Evolutionary conservation across 2,888 invertebrate species (phyloP).

Genomic region (Eustalomyia histrio): DNA sequence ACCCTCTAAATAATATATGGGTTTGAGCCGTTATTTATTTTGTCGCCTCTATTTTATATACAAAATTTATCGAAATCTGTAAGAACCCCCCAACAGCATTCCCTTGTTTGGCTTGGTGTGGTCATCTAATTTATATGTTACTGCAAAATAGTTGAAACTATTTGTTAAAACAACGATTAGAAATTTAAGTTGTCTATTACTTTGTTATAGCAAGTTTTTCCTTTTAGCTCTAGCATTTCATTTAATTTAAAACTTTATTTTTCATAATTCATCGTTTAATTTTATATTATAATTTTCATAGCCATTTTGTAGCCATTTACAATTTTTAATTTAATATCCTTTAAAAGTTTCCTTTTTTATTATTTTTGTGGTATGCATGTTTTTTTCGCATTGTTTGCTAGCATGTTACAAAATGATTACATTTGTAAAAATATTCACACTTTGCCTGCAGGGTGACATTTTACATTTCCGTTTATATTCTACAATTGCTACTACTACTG

Average conservation of each 20-base stretch:
- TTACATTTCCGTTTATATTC: conserved; percentile 52
- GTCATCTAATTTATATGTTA: too few relatives aligned
- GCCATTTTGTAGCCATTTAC: neutral
- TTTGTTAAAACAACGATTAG: too few relatives aligned
- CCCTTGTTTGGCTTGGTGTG: too few relatives aligned
- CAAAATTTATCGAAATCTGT: too few relatives aligned
- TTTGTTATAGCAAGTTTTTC: too few relatives aligned
- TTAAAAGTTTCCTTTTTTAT: neutral
- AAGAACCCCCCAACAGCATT: too few relatives aligned
- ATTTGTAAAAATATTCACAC: conserved; percentile 59
- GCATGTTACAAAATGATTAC: conserved; percentile 68
- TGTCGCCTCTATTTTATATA: too few relatives aligned
- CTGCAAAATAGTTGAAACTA: too few relatives aligned
- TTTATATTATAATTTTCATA: neutral
- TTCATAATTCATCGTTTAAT: neutral
- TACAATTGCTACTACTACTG: neutral
- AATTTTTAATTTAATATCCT: neutral
- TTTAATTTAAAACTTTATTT: neutral
- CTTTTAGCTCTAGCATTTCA: too few relatives aligned
- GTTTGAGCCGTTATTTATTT: too few relatives aligned
- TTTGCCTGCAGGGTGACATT: conserved; percentile 60
- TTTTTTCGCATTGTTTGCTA: conserved; percentile 53
- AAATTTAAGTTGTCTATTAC: too few relatives aligned
- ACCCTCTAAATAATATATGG: too few relatives aligned
- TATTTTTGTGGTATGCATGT: neutral